phyloP scores from a whole-genome alignment of 1,140 invertebrate genomes.

The Saccostrea glomerata region DNA sequence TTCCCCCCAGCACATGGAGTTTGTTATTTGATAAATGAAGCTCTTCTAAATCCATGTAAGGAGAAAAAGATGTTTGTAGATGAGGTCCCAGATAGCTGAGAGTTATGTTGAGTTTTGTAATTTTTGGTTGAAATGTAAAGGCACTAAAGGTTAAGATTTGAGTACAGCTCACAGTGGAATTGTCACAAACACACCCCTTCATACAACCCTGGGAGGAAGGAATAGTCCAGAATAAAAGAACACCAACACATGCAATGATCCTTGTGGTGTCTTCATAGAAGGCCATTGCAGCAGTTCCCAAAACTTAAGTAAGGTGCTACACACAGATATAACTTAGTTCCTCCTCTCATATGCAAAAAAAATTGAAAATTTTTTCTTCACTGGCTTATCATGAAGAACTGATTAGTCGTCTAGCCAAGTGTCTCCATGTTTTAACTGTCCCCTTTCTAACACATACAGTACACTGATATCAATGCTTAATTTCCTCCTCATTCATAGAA shows the following conservation, averaged over 20 bases:
- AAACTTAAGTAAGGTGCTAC: background rate
- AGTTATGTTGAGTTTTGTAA: slow-evolving; percentile 56
- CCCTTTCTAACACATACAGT: background rate
- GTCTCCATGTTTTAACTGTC: background rate
- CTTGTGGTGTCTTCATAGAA: background rate
- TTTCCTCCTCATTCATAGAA: background rate
- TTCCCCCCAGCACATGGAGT: slow-evolving; percentile 58
- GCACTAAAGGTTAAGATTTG: background rate
- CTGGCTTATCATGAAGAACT: background rate
- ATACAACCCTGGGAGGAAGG: background rate
- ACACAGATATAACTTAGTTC: background rate
- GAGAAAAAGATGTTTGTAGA: slow-evolving; percentile 58
- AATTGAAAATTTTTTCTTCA: background rate
- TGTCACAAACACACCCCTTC: slow-evolving; percentile 26
- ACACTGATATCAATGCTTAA: background rate
- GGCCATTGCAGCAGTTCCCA: background rate
- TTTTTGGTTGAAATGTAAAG: slow-evolving; percentile 34
- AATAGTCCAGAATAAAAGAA: background rate
- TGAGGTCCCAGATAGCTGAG: slow-evolving; percentile 64
- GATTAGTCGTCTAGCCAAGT: background rate
- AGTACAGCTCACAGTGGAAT: background rate
- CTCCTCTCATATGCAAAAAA: background rate
- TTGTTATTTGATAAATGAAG: slow-evolving; percentile 69
- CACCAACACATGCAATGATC: background rate
- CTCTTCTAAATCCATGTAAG: slow-evolving; percentile 61